Conservation (phyloP, 2,888 invertebrate species). For the Synergus itoensis region DNA sequence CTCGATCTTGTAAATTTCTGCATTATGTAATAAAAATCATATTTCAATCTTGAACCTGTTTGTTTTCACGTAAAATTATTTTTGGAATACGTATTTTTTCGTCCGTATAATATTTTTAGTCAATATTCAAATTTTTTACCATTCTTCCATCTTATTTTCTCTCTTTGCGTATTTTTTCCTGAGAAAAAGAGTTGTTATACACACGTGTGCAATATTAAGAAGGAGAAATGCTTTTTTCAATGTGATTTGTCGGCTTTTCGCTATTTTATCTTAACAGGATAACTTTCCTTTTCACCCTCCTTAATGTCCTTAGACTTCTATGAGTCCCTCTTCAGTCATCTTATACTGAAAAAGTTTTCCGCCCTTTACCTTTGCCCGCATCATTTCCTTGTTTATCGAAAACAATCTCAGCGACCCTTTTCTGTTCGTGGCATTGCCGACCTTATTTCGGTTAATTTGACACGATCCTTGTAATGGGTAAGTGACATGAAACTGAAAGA, state of each 20-base stretch:
- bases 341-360: neutral
- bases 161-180: neutral
- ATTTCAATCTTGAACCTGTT: too few relatives aligned
- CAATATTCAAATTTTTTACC: too few relatives aligned
- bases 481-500: neutral
- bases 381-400: neutral
- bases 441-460: conserved; percentile 7
- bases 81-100: too few relatives aligned
- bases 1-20: too few relatives aligned
- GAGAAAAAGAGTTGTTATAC: neutral
- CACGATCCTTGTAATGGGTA: neutral
- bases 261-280: neutral
- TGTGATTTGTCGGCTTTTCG: conserved; percentile 1
- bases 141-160: too few relatives aligned
- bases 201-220: neutral
- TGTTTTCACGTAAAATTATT: too few relatives aligned
- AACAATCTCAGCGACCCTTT: neutral
- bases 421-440: neutral
- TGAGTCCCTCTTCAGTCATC: conserved; percentile 7
- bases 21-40: too few relatives aligned
- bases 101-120: too few relatives aligned
- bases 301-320: neutral
- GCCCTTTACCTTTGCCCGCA: neutral
- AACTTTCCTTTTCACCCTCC: neutral
- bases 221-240: neutral